Conservation (phyloP, 1,140 invertebrate species). For the Drosophila orosa region DNA sequence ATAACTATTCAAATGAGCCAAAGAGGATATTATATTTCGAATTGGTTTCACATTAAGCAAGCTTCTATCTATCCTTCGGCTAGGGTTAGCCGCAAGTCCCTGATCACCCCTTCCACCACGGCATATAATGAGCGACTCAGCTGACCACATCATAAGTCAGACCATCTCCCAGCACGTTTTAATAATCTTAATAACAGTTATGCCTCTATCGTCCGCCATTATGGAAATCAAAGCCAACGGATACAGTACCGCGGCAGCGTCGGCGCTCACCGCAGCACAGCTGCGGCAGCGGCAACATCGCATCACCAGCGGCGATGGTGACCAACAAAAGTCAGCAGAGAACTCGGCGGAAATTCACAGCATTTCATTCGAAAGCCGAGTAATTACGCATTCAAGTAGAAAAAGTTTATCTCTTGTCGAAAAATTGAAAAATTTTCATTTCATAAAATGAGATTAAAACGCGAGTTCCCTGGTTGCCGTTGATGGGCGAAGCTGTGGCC, state of each 20-base stretch:
- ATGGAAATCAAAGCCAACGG: conserved; percentile 73
- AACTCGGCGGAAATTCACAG: conserved; percentile 52
- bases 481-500: not conserved
- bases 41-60: not conserved
- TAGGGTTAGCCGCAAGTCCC: not conserved
- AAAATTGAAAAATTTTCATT: conserved; percentile 82
- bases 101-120: conserved; percentile 10
- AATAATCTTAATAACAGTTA: conserved; percentile 78
- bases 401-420: conserved; percentile 82
- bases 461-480: conserved; percentile 33
- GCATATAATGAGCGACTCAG: conserved; percentile 2
- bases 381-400: conserved; percentile 83
- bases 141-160: conserved; percentile 68
- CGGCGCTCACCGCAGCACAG: conserved; percentile 27
- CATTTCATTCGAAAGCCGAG: conserved; percentile 62
- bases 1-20: not conserved
- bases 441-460: conserved; percentile 82
- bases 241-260: conserved; percentile 43
- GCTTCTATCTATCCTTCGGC: not conserved
- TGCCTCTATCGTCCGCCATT: conserved; percentile 62
- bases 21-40: not conserved
- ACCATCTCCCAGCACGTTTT: conserved; percentile 62
- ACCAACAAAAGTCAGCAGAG: conserved; percentile 59
- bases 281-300: conserved; percentile 18
- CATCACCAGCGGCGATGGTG: conserved; percentile 32